Percentiles rank a stretch among this genome's conserved stretches.
Conservation (phyloP, 30 jellyfish, hydroid and myxozoan species). For the Sanderia malayensis region DNA sequence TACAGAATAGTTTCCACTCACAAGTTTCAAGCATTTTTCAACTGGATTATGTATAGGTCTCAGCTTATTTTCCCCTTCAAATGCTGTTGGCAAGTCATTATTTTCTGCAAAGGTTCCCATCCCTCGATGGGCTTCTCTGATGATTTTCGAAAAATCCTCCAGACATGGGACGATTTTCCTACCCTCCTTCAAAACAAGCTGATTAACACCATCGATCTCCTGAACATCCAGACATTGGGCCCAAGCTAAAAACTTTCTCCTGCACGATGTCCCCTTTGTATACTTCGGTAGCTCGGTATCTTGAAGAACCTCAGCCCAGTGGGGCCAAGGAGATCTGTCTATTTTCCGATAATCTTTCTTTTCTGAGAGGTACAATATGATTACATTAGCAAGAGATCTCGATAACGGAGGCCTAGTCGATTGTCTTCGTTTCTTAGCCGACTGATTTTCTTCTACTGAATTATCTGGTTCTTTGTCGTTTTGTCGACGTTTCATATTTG, state of each 20-base stretch:
- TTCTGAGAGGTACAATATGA: slow-evolving; percentile 31
- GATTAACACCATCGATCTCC: slow-evolving; percentile 12
- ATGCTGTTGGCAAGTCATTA: not conserved
- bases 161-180: slow-evolving; percentile 28
- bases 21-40: slow-evolving; percentile 37
- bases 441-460: no score
- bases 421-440: slow-evolving; percentile 11
- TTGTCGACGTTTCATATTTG: no score
- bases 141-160: slow-evolving; percentile 34
- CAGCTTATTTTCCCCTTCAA: slow-evolving; percentile 2
- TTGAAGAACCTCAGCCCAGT: slow-evolving; percentile 30
- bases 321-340: slow-evolving; percentile 18
- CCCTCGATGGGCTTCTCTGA: slow-evolving; percentile 44
- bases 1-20: no score
- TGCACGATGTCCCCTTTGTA: slow-evolving; percentile 20
- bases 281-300: slow-evolving; percentile 18
- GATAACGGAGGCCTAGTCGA: slow-evolving; percentile 44
- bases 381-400: not conserved
- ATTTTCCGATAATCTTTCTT: slow-evolving; percentile 28
- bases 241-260: slow-evolving; percentile 35
- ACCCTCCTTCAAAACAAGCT: slow-evolving; percentile 10
- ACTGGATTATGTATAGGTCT: slow-evolving; percentile 19
- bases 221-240: slow-evolving; percentile 29
- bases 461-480: no score
- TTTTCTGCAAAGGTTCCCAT: slow-evolving; percentile 34